Evolutionary conservation across 2,797 vertebrate species (phyloP), one percentile per base, ranked within the genome.

Genomic region (Rhadinocentrus ornatus): DNA sequence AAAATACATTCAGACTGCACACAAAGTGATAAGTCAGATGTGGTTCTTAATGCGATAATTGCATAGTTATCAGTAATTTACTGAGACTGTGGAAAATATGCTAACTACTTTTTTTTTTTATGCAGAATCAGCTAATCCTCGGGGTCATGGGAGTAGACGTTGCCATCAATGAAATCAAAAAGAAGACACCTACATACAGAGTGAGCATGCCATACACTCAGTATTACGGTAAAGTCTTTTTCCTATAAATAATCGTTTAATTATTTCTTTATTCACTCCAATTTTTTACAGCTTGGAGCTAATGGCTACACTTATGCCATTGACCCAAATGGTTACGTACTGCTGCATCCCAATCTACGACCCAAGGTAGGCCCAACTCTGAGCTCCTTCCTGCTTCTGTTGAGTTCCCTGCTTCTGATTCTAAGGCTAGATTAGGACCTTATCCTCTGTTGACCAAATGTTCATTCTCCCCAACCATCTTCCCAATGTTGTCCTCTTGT

Each of bases 101-200:
- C 20, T 60, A 67, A 73, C 62, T 26, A 15, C 55, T 44, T 62
- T 72, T 12, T 71, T n/a, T 71, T 35, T 60, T 81, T 41, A 41
- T 34, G 31, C 94, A 99, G 97, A 99, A 97, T 90, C 98, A 99
- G 94, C 95, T 99, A 71, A 97, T 99, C 88, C 94, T 99, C 15
- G 98, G 98, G 0, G 97, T 99, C 78, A 98, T 99, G 97, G 98
- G 98, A 59, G 97, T 99, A 0, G 98, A 99, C 1, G 95, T 99
- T 50, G 96, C 97, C 55, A 95, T 99, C 72, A 96, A 94, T 3
- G 97, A 99, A 91, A 99, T 99, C 92, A 97, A 99, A 89, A 97
- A 88, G 88, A 95, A 99, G 93, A 99, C 97, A 0, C 97, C 97
- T 0, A 96, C 96, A 41, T 99, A 99, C 88, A 97, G 96, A 5